Evolutionary conservation across 2,113 vertebrate genomes (phyloP), one percentile per base, ranked within the genome.

Genomic region (Pollimyrus isidori): DNA sequence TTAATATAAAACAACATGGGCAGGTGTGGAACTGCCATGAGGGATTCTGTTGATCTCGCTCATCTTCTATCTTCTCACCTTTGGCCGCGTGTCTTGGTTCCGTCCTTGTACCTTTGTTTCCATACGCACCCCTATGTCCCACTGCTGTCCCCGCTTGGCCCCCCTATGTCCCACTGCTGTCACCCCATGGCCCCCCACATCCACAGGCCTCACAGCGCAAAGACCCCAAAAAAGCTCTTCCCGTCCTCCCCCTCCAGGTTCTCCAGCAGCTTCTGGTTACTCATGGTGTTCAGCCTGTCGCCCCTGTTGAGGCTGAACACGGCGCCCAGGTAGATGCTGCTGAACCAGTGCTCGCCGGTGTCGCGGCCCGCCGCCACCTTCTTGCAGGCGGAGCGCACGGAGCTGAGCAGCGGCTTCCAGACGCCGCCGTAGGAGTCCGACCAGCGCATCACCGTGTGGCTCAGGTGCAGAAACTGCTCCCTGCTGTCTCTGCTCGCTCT

Each of bases 171-270:
- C 13, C 21, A 7, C 19, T 4, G 85, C n/a, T 19, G 23, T 4
- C 2, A 6, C n/a, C n/a, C 0, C n/a, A n/a, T 26, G 9, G 1
- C 73, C 5, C 0, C 15, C 52, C 50, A 11, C 5, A 23, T 65
- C 62, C 62, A 26, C 9, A 11, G 4, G 17, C 9, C 45, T 96
- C 87, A 96, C 85, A 96, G 87, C 19, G 94, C 93, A 90, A 96
- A 96, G 11, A 93, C 94, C 0, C 96, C 96, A 23, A 96, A 96
- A 91, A 95, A 96, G 0, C 92, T 95, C 73, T 94, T 93, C 13
- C 95, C 95, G 0, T 80, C 1, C 0, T 88, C 89, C 0, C 86
- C 91, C 10, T 95, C 94, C 65, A 96, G 89, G 0, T 53, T 0
- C 0, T 42, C 2, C 88, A 94, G 65, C 82, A 91, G 91, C 4